A percentile compares a stretch with the other conserved stretches of the same genome.
These are phyloP conservation scores for Aphidoletes aphidimyza DNA, from an alignment of 2,888 invertebrate species.

Conservation along the genomic window DNA sequence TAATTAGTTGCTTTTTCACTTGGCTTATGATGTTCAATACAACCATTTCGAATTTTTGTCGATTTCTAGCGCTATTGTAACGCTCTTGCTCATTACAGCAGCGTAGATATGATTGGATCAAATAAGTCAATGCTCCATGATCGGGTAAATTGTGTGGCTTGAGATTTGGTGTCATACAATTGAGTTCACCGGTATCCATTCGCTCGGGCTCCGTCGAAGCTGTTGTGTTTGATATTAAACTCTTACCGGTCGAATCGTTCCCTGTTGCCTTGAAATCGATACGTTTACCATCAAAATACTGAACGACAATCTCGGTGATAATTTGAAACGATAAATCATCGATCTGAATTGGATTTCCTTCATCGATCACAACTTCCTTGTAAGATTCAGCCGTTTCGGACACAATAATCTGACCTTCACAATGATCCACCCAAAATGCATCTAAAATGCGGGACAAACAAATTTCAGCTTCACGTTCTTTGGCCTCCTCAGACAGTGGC, in stretches of 20 bases:
- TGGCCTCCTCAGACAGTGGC: conserved; percentile 70
- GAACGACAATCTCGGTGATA: conserved; percentile 74
- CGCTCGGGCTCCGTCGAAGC: neutral
- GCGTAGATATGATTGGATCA: conserved; percentile 31
- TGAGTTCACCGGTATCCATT: neutral
- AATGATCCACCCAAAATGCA: conserved; percentile 76
- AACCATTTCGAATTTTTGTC: neutral
- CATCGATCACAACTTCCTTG: conserved; percentile 63
- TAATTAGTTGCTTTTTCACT: conserved; percentile 25
- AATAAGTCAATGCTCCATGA: conserved; percentile 53
- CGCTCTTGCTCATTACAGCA: neutral
- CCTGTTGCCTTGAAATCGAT: neutral
- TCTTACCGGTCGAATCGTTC: neutral
- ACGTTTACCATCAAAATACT: conserved; percentile 64
- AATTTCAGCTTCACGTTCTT: conserved; percentile 73
- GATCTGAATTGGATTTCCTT: conserved; percentile 59
- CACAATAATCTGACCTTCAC: conserved; percentile 70
- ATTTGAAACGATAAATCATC: conserved; percentile 73
- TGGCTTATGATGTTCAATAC: neutral
- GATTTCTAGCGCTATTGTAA: conserved; percentile 1
- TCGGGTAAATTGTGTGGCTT: conserved; percentile 28
- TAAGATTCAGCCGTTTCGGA: conserved; percentile 70
- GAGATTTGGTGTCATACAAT: conserved; percentile 53
- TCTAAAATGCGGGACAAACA: conserved; percentile 77
- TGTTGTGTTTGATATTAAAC: neutral